Base-by-base conservation (phyloP, 2,888 invertebrate genomes). In the Aelia acuminata region DNA sequence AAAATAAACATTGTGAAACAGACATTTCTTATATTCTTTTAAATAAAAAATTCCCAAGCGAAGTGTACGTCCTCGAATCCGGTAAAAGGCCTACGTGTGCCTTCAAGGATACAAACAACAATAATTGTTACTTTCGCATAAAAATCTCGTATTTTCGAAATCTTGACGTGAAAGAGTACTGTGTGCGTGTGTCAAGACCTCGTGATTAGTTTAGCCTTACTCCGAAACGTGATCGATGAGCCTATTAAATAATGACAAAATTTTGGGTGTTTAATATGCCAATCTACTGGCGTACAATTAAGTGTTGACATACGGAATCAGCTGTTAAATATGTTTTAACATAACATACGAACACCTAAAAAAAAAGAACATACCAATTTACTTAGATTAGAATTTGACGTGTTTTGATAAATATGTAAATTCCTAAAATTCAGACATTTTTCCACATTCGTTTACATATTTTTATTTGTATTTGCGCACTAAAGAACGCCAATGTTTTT, bases 101-200 rank as follows among this genome's bases (percentile, higher is more conserved):
- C 31, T 20, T 63, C 63, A 63, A 63, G 63, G 63, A 63, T 63
- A 31, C 15, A 31, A 63, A 31, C 15, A 31, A 63, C 63, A 31
- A 63, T 63, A 63, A 63, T 63, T 63, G 63, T 63, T 31, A 63
- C 26, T 63, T 63, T 63, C 63, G 63, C 15, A 31, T 31, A 63
- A 63, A 57, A 63, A 63, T 63, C 63, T 63, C 4, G 26, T 3
- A 31, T 31, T 63, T 63, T 63, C 63, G 63, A 63, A 63, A 63
- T n/a, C 20, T 5, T 63, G 31, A 31, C 3, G 63, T 63, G 63
- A 63, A 15, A 31, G 13, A 20, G 15, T 26, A 3, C 13, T 3
- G 31, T 31, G 31, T 31, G 8, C 15, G 26, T 31, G 53, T 26
- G 15, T 26, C 11, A 13, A 13, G 15, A 63, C 13, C 13, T 15